Conservation (phyloP, 1,140 invertebrate species). For the Brachionus calyciflorus region DNA sequence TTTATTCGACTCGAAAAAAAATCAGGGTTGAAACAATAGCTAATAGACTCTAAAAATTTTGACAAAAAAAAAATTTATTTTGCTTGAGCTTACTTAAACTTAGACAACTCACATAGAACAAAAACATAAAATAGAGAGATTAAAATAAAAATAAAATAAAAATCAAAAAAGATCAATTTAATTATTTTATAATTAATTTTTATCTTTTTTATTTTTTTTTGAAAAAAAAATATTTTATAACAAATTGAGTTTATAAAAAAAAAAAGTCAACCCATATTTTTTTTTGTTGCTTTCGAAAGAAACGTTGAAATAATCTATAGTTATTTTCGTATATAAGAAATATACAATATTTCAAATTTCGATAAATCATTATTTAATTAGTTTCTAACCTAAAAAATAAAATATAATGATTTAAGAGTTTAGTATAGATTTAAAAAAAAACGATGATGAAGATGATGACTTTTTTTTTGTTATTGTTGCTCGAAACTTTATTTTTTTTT, state of each 20-base stretch:
- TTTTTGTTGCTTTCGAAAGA: no score
- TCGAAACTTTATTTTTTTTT: no score
- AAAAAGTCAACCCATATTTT: background rate
- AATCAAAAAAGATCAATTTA: background rate
- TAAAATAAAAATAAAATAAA: no score
- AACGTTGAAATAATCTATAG: background rate
- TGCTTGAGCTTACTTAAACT: no score
- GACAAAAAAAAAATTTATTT: no score
- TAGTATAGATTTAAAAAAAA: background rate
- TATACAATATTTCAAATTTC: background rate
- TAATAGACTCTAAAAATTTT: no score
- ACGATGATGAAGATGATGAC: background rate
- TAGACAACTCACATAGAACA: background rate
- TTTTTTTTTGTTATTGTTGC: background rate
- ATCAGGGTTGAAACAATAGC: no score
- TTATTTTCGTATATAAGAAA: background rate
- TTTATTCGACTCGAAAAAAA: no score
- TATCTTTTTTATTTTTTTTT: background rate
- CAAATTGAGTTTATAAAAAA: background rate
- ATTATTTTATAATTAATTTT: background rate
- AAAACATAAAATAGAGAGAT: no score
- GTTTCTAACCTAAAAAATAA: background rate
- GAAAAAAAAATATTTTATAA: background rate
- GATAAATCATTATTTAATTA: constrained; percentile 39
- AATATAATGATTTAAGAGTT: constrained; percentile 34